Evolutionary conservation across 2,888 invertebrate genomes (phyloP), one percentile per base, ranked within the genome.

Genomic region (Spilosoma lubricipeda): DNA sequence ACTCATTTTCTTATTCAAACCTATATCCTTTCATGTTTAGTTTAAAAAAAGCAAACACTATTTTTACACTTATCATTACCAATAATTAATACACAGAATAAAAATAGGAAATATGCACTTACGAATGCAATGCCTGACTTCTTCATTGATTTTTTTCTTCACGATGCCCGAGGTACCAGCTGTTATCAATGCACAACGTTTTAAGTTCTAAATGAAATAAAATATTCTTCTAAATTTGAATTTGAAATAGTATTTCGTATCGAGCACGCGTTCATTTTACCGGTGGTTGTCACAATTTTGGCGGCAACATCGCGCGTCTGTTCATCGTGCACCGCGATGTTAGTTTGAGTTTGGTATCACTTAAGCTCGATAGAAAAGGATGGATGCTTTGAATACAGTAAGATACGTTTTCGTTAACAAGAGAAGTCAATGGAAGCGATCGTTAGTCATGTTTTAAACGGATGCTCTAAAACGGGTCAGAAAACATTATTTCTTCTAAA

Each of bases 311-410:
- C 80, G 87, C 88, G 87, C 91, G 89, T 85, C 91, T 86, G 64
- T 87, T 71, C 86, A 84, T 70, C 86, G 77, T 77, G 75, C 80
- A 79, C 77, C 80, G 75, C 88, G 76, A 79, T 80, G 82, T 76
- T 78, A 85, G 80, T 90, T 89, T 91, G 89, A 87, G 80, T 90
- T 89, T 90, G 88, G 87, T 87, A 85, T 88, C 85, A 81, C 78
- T 76, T 84, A 75, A 77, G 23, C 18, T 80, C 63, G 89, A 80
- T 82, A 87, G 91, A 92, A 72, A 79, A 85, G 84, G 91, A 91
- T 79, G 74, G 86, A 74, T 42, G 23, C 39, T 73, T 67, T 72
- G 70, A 76, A 80, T 82, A 88, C 90, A 92, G 79, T 23, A 86
- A 86, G 89, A 90, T 72, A 77, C 77, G 76, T 52, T 45, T 63